Evolutionary conservation across 2,797 vertebrate species (phyloP).

Genomic region (Syngnathus rostellatus): DNA sequence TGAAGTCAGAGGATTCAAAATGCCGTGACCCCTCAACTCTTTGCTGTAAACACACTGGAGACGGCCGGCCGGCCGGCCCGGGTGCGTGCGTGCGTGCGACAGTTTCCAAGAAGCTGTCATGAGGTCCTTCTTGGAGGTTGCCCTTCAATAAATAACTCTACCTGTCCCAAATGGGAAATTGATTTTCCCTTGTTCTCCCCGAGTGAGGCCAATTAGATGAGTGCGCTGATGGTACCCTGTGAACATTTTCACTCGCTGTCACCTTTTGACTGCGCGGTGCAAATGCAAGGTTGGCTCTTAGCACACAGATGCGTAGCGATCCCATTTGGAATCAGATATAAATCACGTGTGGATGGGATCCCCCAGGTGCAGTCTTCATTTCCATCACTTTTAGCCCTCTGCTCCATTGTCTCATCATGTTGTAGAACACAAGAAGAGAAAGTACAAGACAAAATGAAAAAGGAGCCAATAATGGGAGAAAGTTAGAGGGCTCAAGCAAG

Average conservation of each 20-base stretch:
- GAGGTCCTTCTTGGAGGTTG: slow-evolving; percentile 45
- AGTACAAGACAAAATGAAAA: slow-evolving; percentile 33
- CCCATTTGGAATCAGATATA: slow-evolving; percentile 55
- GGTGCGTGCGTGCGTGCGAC: neutral
- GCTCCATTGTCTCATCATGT: slow-evolving; percentile 52
- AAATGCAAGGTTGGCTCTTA: slow-evolving; percentile 40
- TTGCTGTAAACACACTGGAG: slow-evolving; percentile 32
- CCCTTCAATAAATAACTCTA: slow-evolving; percentile 53
- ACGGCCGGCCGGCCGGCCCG: neutral
- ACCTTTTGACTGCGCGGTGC: slow-evolving; percentile 17
- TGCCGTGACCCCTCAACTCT: slow-evolving; percentile 39
- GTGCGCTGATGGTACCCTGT: slow-evolving; percentile 22
- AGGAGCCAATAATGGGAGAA: slow-evolving; percentile 1
- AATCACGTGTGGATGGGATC: slow-evolving; percentile 48
- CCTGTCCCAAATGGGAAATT: slow-evolving; percentile 60
- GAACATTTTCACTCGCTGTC: slow-evolving; percentile 11
- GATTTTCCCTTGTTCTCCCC: slow-evolving; percentile 43
- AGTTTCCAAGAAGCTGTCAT: slow-evolving; percentile 39
- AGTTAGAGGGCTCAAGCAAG: slow-evolving; percentile 22
- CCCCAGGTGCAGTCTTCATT: slow-evolving; percentile 48
- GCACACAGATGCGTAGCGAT: slow-evolving; percentile 28
- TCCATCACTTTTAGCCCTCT: slow-evolving; percentile 61
- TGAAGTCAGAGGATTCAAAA: slow-evolving; percentile 59
- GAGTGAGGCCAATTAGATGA: slow-evolving; percentile 53
- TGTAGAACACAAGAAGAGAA: slow-evolving; percentile 33